Base-by-base conservation (phyloP, 2,888 invertebrate species). In the Microchrysa polita region DNA sequence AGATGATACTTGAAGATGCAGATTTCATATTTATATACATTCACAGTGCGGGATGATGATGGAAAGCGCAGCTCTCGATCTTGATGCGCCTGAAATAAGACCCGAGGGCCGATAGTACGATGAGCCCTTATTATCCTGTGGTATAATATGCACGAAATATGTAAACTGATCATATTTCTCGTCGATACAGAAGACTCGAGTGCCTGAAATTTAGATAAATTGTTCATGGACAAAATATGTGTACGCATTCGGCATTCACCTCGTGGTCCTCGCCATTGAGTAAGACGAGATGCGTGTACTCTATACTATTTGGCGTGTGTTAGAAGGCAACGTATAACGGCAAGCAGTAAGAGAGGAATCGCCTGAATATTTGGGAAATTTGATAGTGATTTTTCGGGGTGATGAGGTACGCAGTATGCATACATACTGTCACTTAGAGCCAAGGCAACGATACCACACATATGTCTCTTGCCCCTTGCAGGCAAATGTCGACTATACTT, bases 91-190 rank as follows among this genome's bases (percentile, higher is more conserved):
- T 67, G 65, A 48, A 67, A 67, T 22, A 67, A 14, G 65, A 67
- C 65, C 23, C 65, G 65, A n/a, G n/a, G n/a, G 48, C 48, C 23
- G 27, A 60, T 27, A 48, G 48, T n/a, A n/a, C 12, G 65, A 67
- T 67, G 48, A 67, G 65, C 52, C 52, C 65, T 48, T 48, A 52
- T 67, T 67, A 48, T 23, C 44, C 65, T 9, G 48, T 42, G 44
- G 65, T 52, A 65, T 16, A 52, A 22, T 23, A 67, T 67, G 22
- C 22, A 60, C 22, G 7, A 48, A 67, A 48, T 67, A 67, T 67
- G 65, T 48, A 67, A 67, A 48, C 48, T n/a, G 65, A 67, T 67
- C 65, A 67, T 27, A 67, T 67, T 67, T 48, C 65, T 67, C 65
- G 22, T 20, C 10, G 48, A 23, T 48, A 34, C 27, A 34, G 2